These are phyloP conservation scores for Dexiosoma caninum DNA, from an alignment of 2,888 invertebrate genomes.

Conservation along the genomic window DNA sequence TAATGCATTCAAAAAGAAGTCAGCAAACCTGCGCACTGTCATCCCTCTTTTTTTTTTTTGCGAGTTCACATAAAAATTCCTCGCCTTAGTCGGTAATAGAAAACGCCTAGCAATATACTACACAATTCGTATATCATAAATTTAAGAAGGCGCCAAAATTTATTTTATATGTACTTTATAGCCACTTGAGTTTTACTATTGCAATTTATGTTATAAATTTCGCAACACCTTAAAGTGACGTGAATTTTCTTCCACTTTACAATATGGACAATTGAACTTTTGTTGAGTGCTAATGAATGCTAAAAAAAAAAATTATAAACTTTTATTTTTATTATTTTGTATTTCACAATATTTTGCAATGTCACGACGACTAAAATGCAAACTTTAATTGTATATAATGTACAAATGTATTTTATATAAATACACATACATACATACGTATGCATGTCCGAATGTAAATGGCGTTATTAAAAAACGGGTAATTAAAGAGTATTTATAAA, in stretches of 20 bases:
- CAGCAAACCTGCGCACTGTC: slow-evolving; percentile 22
- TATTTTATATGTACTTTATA: background rate
- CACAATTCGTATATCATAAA: background rate
- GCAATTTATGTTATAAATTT: background rate
- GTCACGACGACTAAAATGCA: background rate
- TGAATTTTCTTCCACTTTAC: background rate
- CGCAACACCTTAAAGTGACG: slow-evolving; percentile 16
- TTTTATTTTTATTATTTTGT: background rate
- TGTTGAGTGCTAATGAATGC: no score
- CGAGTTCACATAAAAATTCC: background rate
- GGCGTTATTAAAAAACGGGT: no score
- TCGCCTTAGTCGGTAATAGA: slow-evolving; percentile 30
- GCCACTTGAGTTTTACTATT: background rate
- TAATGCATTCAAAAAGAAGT: background rate
- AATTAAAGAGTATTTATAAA: no score
- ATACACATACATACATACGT: background rate
- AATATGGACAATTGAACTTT: slow-evolving; percentile 39
- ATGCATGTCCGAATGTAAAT: no score
- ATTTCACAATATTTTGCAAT: slow-evolving; percentile 59
- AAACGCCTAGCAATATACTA: slow-evolving; percentile 54
- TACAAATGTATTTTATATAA: background rate
- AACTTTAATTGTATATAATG: no score
- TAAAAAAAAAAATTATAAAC: no score
- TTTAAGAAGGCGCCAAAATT: slow-evolving; percentile 35
- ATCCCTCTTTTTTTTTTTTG: background rate